A percentile compares a stretch with the other conserved stretches of the same genome.
These are phyloP conservation scores for Rhinopithecus roxellana DNA, from an alignment of 2,113 vertebrate species.

Conservation along the genomic window DNA sequence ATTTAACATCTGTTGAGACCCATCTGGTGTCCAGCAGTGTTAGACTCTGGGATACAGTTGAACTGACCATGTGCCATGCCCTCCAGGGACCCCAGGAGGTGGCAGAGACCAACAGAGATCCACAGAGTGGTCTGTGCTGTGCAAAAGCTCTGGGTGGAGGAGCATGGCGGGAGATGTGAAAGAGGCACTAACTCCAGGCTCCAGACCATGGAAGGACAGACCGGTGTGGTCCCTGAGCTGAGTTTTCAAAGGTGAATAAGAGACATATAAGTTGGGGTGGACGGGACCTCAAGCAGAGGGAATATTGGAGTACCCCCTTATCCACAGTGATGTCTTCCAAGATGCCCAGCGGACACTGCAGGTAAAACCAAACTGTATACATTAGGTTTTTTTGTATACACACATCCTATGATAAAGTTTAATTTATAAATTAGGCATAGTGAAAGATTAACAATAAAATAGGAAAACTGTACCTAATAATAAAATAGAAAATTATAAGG, in stretches of 20 bases:
- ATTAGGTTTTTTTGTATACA: not conserved
- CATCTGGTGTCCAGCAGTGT: not conserved
- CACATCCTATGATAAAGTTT: not conserved
- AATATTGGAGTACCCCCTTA: not conserved
- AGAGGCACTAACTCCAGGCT: not conserved
- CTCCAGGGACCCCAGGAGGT: not conserved
- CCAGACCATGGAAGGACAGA: not conserved
- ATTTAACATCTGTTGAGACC: not conserved
- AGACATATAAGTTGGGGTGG: not conserved
- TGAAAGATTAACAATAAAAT: not conserved
- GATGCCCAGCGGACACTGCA: not conserved
- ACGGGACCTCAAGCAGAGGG: not conserved
- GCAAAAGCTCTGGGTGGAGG: not conserved
- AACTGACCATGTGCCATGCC: fast-evolving
- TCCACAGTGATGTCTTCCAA: not conserved
- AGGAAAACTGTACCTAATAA: not conserved
- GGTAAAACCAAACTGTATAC: not conserved
- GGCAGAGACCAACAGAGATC: fast-evolving
- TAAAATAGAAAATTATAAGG: not conserved
- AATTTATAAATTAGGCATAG: not conserved
- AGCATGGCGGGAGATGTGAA: fast-evolving
- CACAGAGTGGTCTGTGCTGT: not conserved
- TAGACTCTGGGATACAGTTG: not conserved
- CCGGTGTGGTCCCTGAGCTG: not conserved
- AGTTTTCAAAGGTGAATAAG: not conserved